A percentile compares a stretch with the other conserved stretches of the same genome.
These are phyloP conservation scores for Anguilla rostrata DNA, from an alignment of 2,113 vertebrate genomes.

Conservation along the genomic window DNA sequence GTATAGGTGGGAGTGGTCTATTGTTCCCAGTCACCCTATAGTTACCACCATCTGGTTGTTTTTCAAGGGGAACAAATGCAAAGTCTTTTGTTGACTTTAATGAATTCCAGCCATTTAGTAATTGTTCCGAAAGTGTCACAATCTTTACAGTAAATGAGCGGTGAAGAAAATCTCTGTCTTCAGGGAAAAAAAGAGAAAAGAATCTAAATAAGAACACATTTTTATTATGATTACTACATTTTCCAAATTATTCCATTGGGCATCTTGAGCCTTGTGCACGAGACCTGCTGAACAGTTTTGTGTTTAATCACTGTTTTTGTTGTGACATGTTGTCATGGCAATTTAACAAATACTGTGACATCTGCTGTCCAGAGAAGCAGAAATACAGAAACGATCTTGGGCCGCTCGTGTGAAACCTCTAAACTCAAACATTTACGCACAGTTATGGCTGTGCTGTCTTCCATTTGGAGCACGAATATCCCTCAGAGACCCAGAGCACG, in stretches of 20 bases:
- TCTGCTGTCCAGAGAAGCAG: slow-evolving; percentile 33
- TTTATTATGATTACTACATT: not conserved
- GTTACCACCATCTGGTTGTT: too few relatives aligned
- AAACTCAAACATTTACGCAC: slow-evolving; percentile 28
- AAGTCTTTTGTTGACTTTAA: too few relatives aligned
- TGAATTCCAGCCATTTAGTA: too few relatives aligned
- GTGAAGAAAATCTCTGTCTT: too few relatives aligned
- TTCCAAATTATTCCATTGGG: not conserved
- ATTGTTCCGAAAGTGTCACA: too few relatives aligned
- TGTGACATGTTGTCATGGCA: slow-evolving; percentile 42
- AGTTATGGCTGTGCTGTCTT: not conserved
- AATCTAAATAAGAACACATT: not conserved
- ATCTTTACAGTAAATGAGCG: too few relatives aligned
- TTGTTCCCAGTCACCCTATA: too few relatives aligned
- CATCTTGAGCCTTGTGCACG: not conserved
- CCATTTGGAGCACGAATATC: not conserved
- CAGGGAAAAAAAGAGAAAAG: too few relatives aligned
- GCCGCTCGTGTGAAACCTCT: slow-evolving; percentile 17
- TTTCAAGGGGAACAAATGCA: too few relatives aligned
- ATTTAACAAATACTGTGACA: slow-evolving; percentile 41
- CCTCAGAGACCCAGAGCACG: not conserved
- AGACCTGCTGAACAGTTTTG: not conserved
- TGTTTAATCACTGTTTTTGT: slow-evolving; percentile 35
- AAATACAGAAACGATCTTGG: slow-evolving; percentile 13
- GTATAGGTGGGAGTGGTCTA: too few relatives aligned